These are phyloP conservation scores for Heliconius sara DNA, from an alignment of 2,888 invertebrate genomes.

Conservation along the genomic window DNA sequence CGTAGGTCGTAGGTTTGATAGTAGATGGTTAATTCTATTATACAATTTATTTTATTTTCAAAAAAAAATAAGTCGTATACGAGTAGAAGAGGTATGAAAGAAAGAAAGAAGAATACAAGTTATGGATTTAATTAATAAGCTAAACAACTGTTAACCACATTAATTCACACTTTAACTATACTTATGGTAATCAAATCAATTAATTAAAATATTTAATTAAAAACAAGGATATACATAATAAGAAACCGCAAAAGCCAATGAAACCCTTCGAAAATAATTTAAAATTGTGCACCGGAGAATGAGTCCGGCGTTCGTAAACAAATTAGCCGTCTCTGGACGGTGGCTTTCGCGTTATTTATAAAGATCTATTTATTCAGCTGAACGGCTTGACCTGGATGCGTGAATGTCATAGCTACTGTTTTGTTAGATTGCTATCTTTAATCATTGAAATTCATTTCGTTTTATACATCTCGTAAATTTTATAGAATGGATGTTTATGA, in stretches of 20 bases:
- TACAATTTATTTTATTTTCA: background rate
- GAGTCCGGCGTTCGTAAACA: constrained; percentile 54
- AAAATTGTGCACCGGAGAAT: constrained; percentile 36
- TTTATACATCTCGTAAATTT: constrained; percentile 10
- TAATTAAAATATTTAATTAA: background rate
- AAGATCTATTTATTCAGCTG: constrained; percentile 80
- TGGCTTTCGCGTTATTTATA: constrained; percentile 74
- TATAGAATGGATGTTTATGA: background rate
- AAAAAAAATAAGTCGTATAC: background rate
- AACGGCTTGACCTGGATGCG: constrained; percentile 73
- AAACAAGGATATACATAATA: constrained; percentile 16
- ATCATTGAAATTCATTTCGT: constrained; percentile 5
- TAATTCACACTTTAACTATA: background rate
- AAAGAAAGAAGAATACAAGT: background rate
- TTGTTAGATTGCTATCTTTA: constrained; percentile 37
- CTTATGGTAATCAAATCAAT: background rate
- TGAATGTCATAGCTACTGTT: constrained; percentile 53
- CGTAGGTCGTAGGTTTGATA: constrained; percentile 35
- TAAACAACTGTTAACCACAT: background rate
- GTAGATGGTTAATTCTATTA: constrained; percentile 15
- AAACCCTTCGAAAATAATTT: constrained; percentile 26
- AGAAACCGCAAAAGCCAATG: constrained; percentile 10
- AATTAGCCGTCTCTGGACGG: constrained; percentile 62
- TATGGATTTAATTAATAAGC: background rate
- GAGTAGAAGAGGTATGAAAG: too few species aligned